Evolutionary conservation across 1,140 invertebrate species (phyloP).

Genomic region (Drosophila hydei): DNA sequence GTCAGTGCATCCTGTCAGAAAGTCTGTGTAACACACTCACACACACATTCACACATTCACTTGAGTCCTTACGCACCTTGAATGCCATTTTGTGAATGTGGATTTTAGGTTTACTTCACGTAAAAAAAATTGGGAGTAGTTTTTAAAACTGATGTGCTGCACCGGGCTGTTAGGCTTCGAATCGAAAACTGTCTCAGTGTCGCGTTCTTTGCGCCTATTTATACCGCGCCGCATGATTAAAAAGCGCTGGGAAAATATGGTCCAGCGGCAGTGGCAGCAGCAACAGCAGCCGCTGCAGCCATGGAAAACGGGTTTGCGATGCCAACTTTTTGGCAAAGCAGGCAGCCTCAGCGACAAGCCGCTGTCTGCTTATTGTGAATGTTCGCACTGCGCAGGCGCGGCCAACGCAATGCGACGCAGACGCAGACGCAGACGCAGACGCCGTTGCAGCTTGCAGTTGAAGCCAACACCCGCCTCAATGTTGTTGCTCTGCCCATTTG

Average conservation of each 20-base stretch:
- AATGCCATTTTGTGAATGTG: slow-evolving; percentile 69
- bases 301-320: slow-evolving; percentile 37
- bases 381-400: slow-evolving; percentile 41
- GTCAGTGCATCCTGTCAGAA: neutral
- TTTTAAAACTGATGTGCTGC: slow-evolving; percentile 34
- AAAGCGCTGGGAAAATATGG: slow-evolving; percentile 52
- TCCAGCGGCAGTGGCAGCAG: slow-evolving; percentile 31
- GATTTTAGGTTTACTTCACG: slow-evolving; percentile 31
- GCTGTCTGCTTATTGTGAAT: slow-evolving; percentile 30
- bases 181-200: slow-evolving; percentile 67
- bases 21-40: neutral
- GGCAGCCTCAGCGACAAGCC: slow-evolving; percentile 19
- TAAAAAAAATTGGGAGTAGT: slow-evolving; percentile 41
- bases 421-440: slow-evolving; percentile 1
- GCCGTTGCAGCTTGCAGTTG: slow-evolving; percentile 7
- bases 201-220: slow-evolving; percentile 79
- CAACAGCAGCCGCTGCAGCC: neutral
- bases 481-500: slow-evolving; percentile 41
- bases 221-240: slow-evolving; percentile 44
- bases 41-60: slow-evolving; percentile 7
- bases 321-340: slow-evolving; percentile 52
- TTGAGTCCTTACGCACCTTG: slow-evolving; percentile 67
- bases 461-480: slow-evolving; percentile 29
- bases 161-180: slow-evolving; percentile 38
- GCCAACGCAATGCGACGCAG: slow-evolving; percentile 22